Percentiles rank a stretch among this genome's conserved stretches.
phyloP scores from a whole-genome alignment of 2,797 vertebrate species.

The Poecilia picta region DNA sequence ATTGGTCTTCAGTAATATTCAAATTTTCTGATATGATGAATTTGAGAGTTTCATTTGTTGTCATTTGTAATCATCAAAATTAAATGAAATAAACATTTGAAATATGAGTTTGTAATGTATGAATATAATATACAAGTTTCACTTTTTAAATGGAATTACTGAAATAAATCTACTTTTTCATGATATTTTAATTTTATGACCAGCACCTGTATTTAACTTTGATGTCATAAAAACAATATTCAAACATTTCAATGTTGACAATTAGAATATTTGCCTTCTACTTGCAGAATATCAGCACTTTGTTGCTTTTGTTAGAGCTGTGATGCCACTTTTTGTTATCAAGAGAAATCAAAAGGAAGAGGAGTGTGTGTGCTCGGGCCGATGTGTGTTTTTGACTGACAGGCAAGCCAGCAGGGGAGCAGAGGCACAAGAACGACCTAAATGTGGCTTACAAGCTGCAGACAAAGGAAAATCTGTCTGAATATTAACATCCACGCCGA shows the following conservation, averaged over 20 bases:
- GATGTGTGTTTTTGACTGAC: conserved; percentile 9
- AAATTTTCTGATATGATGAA: no score
- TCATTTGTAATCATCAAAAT: no score
- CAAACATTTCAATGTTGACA: background rate
- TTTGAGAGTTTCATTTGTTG: no score
- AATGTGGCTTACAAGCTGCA: conserved; percentile 11
- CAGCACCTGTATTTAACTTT: no score
- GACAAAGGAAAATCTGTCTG: conserved; percentile 12
- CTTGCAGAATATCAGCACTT: background rate
- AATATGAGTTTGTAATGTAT: no score
- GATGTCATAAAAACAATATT: background rate
- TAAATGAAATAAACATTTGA: no score
- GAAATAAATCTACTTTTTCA: no score
- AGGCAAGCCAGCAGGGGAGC: conserved; percentile 19
- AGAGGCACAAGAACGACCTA: conserved; percentile 3
- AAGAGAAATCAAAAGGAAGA: background rate
- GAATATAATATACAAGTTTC: no score
- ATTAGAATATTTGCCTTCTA: background rate
- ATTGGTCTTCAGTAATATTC: no score
- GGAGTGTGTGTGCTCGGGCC: conserved; percentile 3
- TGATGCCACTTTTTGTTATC: background rate
- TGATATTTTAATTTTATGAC: no score
- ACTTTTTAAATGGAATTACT: no score
- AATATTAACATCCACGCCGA: conserved; percentile 6
- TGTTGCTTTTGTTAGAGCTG: background rate